phyloP scores from a whole-genome alignment of 2,888 invertebrate species.

The Cylindroiulus punctatus region DNA sequence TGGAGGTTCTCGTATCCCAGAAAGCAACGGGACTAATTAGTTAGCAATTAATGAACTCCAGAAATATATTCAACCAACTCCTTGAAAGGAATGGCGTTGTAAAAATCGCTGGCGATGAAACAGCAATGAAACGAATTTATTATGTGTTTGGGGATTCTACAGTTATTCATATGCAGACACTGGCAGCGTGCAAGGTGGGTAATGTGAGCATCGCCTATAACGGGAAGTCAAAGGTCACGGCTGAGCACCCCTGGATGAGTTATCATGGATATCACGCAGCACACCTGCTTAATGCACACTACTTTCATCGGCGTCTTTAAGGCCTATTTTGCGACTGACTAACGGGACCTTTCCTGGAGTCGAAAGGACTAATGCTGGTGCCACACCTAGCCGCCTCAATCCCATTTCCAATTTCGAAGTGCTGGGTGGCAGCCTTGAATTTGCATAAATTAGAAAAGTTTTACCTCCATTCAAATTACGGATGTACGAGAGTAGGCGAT shows the following conservation, averaged over 20 bases:
- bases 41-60: no score
- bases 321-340: constrained; percentile 1
- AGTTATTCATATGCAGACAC: not conserved
- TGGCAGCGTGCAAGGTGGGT: no score
- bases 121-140: not conserved
- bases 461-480: constrained; percentile 41
- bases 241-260: not conserved
- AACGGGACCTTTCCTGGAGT: not conserved
- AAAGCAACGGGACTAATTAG: no score
- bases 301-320: not conserved
- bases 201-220: not conserved
- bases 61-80: not conserved
- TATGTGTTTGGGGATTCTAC: not conserved
- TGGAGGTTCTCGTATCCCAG: no score
- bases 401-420: constrained; percentile 15
- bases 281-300: not conserved
- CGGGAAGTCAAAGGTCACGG: not conserved
- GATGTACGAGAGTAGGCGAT: constrained; percentile 19
- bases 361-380: not conserved
- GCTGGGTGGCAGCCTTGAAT: constrained; percentile 42
- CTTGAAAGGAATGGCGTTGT: not conserved
- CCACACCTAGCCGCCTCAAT: constrained; percentile 31
- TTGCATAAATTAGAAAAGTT: constrained; percentile 35
- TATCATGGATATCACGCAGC: not conserved
- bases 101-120: not conserved